These are phyloP conservation scores for Chiridota heheva DNA, from an alignment of 35 echinoderm and acorn worm genomes.

Conservation along the genomic window DNA sequence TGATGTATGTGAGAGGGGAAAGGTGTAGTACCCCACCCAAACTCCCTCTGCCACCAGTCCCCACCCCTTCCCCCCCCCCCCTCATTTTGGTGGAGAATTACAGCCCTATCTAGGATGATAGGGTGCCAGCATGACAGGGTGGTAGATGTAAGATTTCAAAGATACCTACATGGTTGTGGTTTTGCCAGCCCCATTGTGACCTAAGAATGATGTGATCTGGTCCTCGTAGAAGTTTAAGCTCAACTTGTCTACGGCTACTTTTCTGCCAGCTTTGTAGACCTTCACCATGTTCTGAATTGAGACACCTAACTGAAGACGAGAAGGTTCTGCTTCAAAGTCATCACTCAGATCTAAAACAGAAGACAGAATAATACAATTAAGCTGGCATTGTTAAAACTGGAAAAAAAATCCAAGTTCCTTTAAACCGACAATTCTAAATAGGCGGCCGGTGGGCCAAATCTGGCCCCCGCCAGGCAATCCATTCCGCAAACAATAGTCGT, in stretches of 20 bases:
- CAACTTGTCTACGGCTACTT: constrained; percentile 84
- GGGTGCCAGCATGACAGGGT: not conserved
- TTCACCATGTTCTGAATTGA: constrained; percentile 76
- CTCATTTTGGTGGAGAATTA: too few species aligned
- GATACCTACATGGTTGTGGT: constrained; percentile 97
- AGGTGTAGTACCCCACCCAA: too few species aligned
- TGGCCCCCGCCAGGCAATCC: not conserved
- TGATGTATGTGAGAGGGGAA: too few species aligned
- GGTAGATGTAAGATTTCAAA: not conserved
- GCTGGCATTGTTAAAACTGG: too few species aligned
- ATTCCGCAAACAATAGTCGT: too few species aligned
- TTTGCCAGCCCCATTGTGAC: constrained; percentile 98
- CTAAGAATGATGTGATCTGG: constrained; percentile 96
- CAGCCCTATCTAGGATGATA: too few species aligned
- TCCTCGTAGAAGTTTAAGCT: constrained; percentile 96
- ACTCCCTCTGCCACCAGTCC: too few species aligned
- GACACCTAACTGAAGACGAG: constrained; percentile 70
- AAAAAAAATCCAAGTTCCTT: too few species aligned
- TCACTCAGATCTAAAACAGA: constrained; percentile 30
- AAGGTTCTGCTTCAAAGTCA: constrained; percentile 82
- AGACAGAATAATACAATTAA: not conserved
- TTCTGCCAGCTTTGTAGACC: constrained; percentile 79
- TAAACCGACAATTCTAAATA: too few species aligned
- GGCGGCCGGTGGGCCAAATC: too few species aligned
- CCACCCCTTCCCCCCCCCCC: too few species aligned